These are phyloP conservation scores for Moxostoma hubbsi DNA, from an alignment of 2,797 vertebrate genomes.

Conservation along the genomic window DNA sequence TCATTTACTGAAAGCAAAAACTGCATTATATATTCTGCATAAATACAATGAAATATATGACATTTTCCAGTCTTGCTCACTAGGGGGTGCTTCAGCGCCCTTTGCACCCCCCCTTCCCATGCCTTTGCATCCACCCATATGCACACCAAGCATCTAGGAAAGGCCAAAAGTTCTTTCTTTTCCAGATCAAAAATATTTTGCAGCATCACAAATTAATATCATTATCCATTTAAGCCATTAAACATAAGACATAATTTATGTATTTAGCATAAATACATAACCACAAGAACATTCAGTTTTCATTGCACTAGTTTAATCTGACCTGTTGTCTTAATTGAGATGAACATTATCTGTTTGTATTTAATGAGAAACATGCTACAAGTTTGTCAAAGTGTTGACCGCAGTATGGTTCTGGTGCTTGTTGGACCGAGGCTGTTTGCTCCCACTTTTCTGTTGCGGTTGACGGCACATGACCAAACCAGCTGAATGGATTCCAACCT, in stretches of 20 bases:
- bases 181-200: neutral
- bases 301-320: neutral
- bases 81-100: too few species aligned
- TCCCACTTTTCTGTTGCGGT: slow-evolving; percentile 99
- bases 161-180: neutral
- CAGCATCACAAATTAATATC: neutral
- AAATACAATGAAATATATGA: too few species aligned
- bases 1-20: too few species aligned
- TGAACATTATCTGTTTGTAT: neutral
- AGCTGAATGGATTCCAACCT: slow-evolving; percentile 90
- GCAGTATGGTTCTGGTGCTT: slow-evolving; percentile 88
- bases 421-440: slow-evolving; percentile 99
- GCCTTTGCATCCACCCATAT: neutral
- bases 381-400: slow-evolving; percentile 59
- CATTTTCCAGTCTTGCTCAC: too few species aligned
- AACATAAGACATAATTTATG: neutral
- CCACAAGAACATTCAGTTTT: neutral
- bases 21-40: too few species aligned
- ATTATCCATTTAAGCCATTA: neutral
- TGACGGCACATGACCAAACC: slow-evolving; percentile 97
- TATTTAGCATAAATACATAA: slow-evolving; percentile 5
- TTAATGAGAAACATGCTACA: slow-evolving; percentile 1
- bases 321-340: neutral
- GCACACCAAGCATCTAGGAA: neutral
- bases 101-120: too few species aligned